Evolutionary conservation across 2,888 invertebrate species (phyloP).

Genomic region (Drosophila engyochracea): DNA sequence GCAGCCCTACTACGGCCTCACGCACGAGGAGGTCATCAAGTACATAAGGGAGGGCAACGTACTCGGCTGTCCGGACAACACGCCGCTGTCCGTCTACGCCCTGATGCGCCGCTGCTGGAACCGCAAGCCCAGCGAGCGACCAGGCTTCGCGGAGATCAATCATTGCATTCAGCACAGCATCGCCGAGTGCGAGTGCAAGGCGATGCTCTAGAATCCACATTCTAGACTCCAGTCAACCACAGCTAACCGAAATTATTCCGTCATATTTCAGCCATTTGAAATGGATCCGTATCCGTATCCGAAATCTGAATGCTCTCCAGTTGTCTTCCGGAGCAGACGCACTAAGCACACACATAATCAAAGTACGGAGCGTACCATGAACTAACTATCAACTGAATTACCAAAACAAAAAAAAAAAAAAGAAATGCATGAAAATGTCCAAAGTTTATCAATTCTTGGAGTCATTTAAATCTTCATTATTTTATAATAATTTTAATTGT

Average conservation of each 20-base stretch:
- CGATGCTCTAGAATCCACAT: conserved; percentile 73
- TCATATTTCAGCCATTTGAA: conserved; percentile 54
- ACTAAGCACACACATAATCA: conserved; percentile 38
- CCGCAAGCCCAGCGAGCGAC: conserved; percentile 93
- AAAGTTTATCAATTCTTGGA: neutral
- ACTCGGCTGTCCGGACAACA: conserved; percentile 95
- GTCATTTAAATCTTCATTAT: neutral
- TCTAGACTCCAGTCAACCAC: neutral
- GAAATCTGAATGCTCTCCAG: conserved; percentile 58
- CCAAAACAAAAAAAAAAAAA: neutral
- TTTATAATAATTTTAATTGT: neutral
- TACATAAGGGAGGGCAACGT: conserved; percentile 97
- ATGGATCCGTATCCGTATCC: conserved; percentile 48
- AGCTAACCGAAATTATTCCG: conserved; percentile 51
- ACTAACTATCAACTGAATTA: conserved; percentile 14
- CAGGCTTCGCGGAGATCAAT: conserved; percentile 93
- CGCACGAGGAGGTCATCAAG: conserved; percentile 98
- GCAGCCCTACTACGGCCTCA: conserved; percentile 98
- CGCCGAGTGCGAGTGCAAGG: conserved; percentile 84
- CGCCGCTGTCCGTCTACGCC: conserved; percentile 94
- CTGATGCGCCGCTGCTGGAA: conserved; percentile 98
- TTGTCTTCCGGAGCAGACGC: conserved; percentile 68
- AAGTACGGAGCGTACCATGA: conserved; percentile 20
- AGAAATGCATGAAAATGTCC: neutral
- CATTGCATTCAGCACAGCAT: conserved; percentile 91